Evolutionary conservation across 2,797 vertebrate genomes (phyloP).

Genomic region (Myotis myotis): DNA sequence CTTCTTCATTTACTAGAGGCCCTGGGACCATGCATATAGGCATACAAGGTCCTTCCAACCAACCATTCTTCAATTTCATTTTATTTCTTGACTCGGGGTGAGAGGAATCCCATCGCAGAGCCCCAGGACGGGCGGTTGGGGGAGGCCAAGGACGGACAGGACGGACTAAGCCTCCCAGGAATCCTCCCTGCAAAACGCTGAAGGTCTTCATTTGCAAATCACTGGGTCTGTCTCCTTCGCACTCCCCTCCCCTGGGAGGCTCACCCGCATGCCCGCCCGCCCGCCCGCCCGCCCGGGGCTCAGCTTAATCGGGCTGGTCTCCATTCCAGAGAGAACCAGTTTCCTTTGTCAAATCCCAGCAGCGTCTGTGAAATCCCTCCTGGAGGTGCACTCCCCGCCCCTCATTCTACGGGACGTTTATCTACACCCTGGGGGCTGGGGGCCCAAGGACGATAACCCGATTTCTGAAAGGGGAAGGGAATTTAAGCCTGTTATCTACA

Average conservation of each 20-base stretch:
- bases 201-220: constrained; percentile 37
- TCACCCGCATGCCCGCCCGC: background rate
- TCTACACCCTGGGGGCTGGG: background rate
- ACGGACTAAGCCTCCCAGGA: background rate
- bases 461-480: background rate
- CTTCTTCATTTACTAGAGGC: too few relatives aligned
- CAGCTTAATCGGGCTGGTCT: background rate
- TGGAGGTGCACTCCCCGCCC: background rate
- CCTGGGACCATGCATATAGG: too few relatives aligned
- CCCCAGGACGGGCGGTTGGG: background rate
- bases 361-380: background rate
- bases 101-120: background rate
- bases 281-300: background rate
- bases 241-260: too few relatives aligned
- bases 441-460: too few relatives aligned
- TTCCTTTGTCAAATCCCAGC: background rate
- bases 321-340: background rate
- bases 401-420: background rate
- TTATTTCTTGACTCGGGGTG: background rate
- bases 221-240: background rate
- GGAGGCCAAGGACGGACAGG: accelerated
- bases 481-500: background rate
- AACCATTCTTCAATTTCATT: background rate
- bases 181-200: background rate
- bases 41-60: too few relatives aligned